phyloP scores from a whole-genome alignment of 2,113 vertebrate genomes.

The Zosterops lateralis region DNA sequence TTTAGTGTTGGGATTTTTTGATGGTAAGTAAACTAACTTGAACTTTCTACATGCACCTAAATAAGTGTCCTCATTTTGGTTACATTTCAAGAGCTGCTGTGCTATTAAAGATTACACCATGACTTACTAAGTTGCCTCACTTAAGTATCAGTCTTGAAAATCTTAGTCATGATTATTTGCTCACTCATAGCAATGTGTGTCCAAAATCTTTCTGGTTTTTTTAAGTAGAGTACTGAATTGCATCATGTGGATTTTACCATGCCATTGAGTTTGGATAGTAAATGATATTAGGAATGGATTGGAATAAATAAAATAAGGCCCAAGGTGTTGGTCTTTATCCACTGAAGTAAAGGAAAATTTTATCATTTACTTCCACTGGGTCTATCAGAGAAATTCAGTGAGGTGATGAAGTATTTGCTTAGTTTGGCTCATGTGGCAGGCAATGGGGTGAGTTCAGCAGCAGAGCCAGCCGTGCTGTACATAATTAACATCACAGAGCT shows the following conservation, averaged over 20 bases:
- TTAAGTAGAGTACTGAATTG: not conserved
- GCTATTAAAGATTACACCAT: not conserved
- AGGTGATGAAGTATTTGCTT: not conserved
- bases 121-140: not conserved
- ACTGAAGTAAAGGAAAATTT: not conserved
- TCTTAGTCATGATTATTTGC: not conserved
- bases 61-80: not conserved
- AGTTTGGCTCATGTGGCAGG: constrained; percentile 21
- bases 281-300: not conserved
- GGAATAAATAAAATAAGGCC: not conserved
- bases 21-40: not conserved
- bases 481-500: constrained; percentile 51
- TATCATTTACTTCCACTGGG: not conserved
- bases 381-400: not conserved
- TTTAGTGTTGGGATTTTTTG: not conserved
- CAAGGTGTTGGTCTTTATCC: not conserved
- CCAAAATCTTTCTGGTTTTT: not conserved
- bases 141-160: not conserved
- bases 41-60: not conserved
- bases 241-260: not conserved
- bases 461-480: not conserved
- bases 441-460: constrained; percentile 10
- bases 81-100: not conserved
- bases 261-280: not conserved
- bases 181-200: not conserved